These are phyloP conservation scores for Cyclura pinguis DNA, from an alignment of 2,797 vertebrate genomes.

Conservation along the genomic window DNA sequence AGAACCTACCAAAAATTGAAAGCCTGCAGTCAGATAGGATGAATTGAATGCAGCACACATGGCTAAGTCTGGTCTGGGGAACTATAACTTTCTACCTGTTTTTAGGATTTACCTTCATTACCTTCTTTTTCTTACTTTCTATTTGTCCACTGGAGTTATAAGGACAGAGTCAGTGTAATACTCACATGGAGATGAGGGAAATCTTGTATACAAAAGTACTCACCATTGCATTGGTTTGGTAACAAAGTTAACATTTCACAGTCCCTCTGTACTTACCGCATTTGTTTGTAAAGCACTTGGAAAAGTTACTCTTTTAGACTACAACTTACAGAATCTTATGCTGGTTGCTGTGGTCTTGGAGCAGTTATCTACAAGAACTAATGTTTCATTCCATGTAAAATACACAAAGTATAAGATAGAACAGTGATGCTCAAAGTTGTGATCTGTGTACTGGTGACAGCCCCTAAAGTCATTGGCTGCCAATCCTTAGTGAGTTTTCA, in stretches of 20 bases:
- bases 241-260: neutral
- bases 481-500: too few relatives aligned
- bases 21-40: constrained; percentile 8
- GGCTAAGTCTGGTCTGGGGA: neutral
- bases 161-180: neutral
- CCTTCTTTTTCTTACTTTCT: constrained; percentile 35
- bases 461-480: too few relatives aligned
- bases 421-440: too few relatives aligned
- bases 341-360: too few relatives aligned
- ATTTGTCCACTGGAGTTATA: constrained; percentile 32
- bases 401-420: neutral
- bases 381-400: too few relatives aligned
- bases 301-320: too few relatives aligned
- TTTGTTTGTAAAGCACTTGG: neutral
- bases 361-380: too few relatives aligned
- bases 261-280: neutral
- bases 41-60: constrained; percentile 9
- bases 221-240: neutral
- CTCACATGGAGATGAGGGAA: neutral
- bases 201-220: neutral
- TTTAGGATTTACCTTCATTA: neutral
- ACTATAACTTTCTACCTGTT: neutral
- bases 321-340: too few relatives aligned
- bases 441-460: too few relatives aligned
- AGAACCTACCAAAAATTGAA: rapidly evolving